phyloP scores from a whole-genome alignment of 2,797 vertebrate genomes.

The Sparus aurata region DNA sequence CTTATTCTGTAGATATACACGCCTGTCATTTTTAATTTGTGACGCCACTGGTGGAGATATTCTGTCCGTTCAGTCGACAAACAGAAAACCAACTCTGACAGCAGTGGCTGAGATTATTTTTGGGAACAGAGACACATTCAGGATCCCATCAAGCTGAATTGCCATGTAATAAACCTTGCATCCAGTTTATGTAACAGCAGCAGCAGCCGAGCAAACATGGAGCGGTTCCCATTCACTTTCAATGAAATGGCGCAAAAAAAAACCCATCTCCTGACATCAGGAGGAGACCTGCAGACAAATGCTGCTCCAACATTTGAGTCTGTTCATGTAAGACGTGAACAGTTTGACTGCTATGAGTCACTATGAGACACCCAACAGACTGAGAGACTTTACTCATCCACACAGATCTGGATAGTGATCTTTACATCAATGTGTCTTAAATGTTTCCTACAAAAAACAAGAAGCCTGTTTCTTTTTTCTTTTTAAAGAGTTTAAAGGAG shows the following conservation, averaged over 20 bases:
- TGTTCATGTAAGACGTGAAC: constrained; percentile 4
- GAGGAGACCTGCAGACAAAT: neutral
- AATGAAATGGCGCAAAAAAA: neutral
- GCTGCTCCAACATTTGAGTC: neutral
- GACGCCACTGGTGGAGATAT: neutral
- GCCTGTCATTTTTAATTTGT: neutral
- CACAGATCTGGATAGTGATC: neutral
- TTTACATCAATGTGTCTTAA: neutral
- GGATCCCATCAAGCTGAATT: constrained; percentile 9
- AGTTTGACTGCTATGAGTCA: constrained; percentile 57
- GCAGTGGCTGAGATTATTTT: neutral
- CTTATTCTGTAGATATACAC: too few relatives aligned
- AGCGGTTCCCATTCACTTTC: neutral
- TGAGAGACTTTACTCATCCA: constrained; percentile 56
- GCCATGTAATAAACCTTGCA: constrained; percentile 30
- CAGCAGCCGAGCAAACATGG: constrained; percentile 3
- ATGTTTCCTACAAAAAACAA: neutral
- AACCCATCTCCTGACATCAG: neutral
- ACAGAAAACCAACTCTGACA: neutral
- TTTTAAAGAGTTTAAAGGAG: constrained; percentile 1
- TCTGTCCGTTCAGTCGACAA: neutral
- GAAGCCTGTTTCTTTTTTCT: too few relatives aligned
- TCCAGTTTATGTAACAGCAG: constrained; percentile 55
- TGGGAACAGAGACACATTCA: neutral
- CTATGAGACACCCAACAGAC: constrained; percentile 23